Percentiles rank a stretch among this genome's conserved stretches.
Conservation (phyloP, 2,888 invertebrate species). For the Kuschelorhynchus macadamiae region DNA sequence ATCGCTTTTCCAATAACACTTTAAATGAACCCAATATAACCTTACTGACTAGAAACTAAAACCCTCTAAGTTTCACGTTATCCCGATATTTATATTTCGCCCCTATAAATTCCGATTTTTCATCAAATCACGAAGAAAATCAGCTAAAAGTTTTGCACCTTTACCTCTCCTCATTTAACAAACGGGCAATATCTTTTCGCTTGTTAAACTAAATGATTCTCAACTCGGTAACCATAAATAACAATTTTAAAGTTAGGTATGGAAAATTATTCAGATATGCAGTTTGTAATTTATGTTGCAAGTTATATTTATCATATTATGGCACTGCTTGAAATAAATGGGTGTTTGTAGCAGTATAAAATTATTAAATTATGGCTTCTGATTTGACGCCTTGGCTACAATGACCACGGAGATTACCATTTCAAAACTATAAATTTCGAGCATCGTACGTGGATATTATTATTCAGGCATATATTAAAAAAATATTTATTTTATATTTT, state of each 20-base stretch:
- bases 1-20: too few species aligned
- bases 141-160: too few species aligned
- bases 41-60: too few species aligned
- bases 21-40: too few species aligned
- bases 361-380: conserved; percentile 45
- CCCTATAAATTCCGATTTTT: too few species aligned
- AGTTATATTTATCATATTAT: conserved; percentile 35
- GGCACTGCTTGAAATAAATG: conserved; percentile 34
- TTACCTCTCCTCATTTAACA: too few species aligned
- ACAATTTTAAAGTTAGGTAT: conserved; percentile 26
- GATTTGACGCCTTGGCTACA: conserved; percentile 36
- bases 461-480: conserved; percentile 17
- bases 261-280: conserved; percentile 34
- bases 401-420: conserved; percentile 32
- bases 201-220: neutral
- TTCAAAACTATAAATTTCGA: conserved; percentile 23
- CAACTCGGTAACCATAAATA: conserved; percentile 10
- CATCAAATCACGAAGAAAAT: too few species aligned
- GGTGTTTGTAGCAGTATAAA: conserved; percentile 31
- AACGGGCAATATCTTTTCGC: neutral
- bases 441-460: conserved; percentile 21
- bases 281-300: conserved; percentile 26
- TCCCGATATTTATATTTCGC: too few species aligned
- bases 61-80: too few species aligned
- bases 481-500: conserved; percentile 19